Evolutionary conservation across 2,797 vertebrate species (phyloP).

Genomic region (Pyrocephalus nanus): DNA sequence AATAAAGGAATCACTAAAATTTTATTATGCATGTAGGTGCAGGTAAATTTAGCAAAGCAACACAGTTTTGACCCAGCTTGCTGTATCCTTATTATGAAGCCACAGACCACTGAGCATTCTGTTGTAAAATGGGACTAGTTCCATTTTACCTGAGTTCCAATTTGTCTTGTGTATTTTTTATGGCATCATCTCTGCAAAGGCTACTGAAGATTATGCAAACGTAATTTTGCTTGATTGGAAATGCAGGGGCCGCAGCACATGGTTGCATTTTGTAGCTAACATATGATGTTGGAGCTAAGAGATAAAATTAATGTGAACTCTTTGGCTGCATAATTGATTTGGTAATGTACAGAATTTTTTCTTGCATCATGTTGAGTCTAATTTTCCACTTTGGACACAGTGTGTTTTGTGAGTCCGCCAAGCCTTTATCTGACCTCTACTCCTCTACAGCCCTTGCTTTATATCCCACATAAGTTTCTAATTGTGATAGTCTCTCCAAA

Average conservation of each 20-base stretch:
- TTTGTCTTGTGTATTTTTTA: background rate
- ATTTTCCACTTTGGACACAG: background rate
- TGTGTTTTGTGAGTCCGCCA: background rate
- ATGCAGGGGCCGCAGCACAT: background rate
- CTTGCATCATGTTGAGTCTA: background rate
- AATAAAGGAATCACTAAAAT: slow-evolving; percentile 23
- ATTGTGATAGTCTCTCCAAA: background rate
- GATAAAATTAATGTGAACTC: background rate
- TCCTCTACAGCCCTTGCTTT: background rate
- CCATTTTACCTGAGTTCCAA: background rate
- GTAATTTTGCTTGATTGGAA: background rate
- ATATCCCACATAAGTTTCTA: background rate
- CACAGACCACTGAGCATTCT: background rate
- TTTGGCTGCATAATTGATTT: background rate
- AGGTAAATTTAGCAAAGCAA: slow-evolving; percentile 21
- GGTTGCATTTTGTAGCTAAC: background rate
- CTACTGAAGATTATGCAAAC: background rate
- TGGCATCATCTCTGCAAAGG: background rate
- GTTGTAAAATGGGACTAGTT: background rate
- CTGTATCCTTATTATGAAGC: background rate
- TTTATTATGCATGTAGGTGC: slow-evolving; percentile 2
- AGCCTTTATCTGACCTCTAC: background rate
- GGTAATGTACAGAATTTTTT: background rate
- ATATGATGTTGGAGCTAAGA: background rate
- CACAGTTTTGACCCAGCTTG: background rate